Conservation (phyloP, 2,797 vertebrate species). For the Syngnathus rostellatus region DNA sequence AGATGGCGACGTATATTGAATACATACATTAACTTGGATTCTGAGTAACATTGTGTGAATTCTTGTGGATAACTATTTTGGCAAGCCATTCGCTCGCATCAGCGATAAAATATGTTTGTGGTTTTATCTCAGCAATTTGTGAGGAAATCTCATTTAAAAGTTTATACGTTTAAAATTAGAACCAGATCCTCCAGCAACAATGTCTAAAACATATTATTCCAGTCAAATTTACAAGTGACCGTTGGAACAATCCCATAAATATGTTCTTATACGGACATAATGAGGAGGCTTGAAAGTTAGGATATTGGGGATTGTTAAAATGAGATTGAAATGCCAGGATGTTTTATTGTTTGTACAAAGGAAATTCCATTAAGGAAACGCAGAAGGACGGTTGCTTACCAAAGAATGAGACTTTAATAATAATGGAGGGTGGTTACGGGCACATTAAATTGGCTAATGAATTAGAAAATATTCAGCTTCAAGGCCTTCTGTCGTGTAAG, state of each 20-base stretch:
- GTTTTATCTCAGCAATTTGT: not conserved
- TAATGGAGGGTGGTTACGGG: constrained; percentile 22
- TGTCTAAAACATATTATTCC: not conserved
- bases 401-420: not conserved
- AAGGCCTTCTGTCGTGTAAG: constrained; percentile 48
- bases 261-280: not conserved
- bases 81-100: not conserved
- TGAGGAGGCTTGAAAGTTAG: not conserved
- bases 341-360: constrained; percentile 11
- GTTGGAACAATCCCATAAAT: not conserved
- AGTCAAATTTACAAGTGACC: not conserved
- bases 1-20: no score
- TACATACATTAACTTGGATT: not conserved
- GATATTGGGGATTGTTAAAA: not conserved
- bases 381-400: constrained; percentile 5
- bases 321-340: not conserved
- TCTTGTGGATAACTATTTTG: not conserved
- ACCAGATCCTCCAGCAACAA: not conserved
- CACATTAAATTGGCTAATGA: constrained; percentile 40
- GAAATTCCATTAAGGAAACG: constrained; percentile 9
- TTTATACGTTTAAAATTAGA: constrained; percentile 1
- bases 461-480: constrained; percentile 51
- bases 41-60: not conserved
- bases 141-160: not conserved
- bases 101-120: not conserved